Conservation (phyloP, 2,797 vertebrate genomes). For the Acomys russatus region DNA sequence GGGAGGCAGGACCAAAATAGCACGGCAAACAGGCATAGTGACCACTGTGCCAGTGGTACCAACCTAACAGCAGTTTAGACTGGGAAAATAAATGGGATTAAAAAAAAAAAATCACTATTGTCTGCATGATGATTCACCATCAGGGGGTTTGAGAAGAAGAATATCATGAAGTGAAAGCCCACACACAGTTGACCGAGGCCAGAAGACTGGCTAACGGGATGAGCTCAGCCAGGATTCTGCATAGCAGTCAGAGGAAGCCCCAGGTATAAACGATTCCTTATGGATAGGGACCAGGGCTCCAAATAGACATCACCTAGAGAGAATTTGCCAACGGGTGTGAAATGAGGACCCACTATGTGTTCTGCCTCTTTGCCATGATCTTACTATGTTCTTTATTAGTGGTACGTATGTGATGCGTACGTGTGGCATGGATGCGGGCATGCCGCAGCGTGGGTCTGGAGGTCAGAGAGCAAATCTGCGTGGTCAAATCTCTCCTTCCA, state of each 20-base stretch:
- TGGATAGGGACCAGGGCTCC: not conserved
- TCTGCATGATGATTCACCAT: not conserved
- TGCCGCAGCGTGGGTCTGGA: not conserved
- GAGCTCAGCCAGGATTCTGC: not conserved
- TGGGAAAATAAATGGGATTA: not conserved
- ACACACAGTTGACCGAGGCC: constrained; percentile 1
- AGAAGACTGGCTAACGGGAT: not conserved
- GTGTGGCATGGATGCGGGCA: not conserved
- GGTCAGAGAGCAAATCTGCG: not conserved
- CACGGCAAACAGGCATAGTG: not conserved
- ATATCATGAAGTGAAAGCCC: not conserved
- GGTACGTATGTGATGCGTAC: not conserved
- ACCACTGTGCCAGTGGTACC: constrained; percentile 22
- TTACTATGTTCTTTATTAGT: not conserved
- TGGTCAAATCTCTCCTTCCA: not conserved
- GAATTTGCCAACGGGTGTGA: not conserved
- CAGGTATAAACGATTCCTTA: not conserved
- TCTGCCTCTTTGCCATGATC: constrained; percentile 2
- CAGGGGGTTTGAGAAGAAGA: not conserved
- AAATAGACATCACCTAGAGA: not conserved
- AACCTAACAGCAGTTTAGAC: not conserved
- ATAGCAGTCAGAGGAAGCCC: not conserved
- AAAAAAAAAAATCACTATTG: not conserved
- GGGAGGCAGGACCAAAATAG: constrained; percentile 66
- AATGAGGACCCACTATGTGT: not conserved